A percentile compares a stretch with the other conserved stretches of the same genome.
These are phyloP conservation scores for Hydrolagus colliei DNA, from an alignment of 2,797 vertebrate genomes.

Conservation along the genomic window DNA sequence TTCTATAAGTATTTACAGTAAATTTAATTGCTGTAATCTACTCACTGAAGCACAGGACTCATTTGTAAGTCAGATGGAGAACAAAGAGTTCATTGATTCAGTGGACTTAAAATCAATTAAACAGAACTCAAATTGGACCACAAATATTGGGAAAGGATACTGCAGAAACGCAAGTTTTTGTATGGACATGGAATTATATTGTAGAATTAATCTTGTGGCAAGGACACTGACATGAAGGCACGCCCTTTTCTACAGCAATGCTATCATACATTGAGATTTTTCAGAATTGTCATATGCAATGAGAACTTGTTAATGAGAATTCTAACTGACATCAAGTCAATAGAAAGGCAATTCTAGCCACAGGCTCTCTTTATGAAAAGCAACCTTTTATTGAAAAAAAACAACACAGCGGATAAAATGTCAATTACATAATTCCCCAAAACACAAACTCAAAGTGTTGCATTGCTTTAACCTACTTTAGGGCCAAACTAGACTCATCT, in stretches of 20 bases:
- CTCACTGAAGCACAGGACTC: conserved; percentile 5
- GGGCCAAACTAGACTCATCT: neutral
- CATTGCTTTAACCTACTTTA: neutral
- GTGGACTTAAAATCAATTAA: conserved; percentile 13
- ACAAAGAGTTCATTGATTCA: conserved; percentile 28
- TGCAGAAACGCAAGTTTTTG: neutral
- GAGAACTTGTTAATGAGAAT: conserved; percentile 1
- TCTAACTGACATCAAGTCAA: neutral
- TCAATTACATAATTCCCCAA: neutral
- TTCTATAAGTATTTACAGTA: conserved; percentile 21
- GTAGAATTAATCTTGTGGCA: neutral
- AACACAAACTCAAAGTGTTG: neutral
- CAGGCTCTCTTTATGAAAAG: neutral
- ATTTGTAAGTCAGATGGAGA: conserved; percentile 13
- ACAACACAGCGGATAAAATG: neutral
- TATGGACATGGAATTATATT: neutral
- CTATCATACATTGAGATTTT: neutral
- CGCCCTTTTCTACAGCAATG: neutral
- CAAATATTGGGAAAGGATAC: conserved; percentile 20
- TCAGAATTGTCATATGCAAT: neutral
- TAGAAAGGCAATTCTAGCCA: neutral
- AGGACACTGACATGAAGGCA: neutral
- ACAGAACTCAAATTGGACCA: neutral
- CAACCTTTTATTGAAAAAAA: neutral
- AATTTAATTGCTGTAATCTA: conserved; percentile 26